Evolutionary conservation across 2,113 vertebrate genomes (phyloP), one percentile per base, ranked within the genome.

Genomic region (Phocoena phocoena): DNA sequence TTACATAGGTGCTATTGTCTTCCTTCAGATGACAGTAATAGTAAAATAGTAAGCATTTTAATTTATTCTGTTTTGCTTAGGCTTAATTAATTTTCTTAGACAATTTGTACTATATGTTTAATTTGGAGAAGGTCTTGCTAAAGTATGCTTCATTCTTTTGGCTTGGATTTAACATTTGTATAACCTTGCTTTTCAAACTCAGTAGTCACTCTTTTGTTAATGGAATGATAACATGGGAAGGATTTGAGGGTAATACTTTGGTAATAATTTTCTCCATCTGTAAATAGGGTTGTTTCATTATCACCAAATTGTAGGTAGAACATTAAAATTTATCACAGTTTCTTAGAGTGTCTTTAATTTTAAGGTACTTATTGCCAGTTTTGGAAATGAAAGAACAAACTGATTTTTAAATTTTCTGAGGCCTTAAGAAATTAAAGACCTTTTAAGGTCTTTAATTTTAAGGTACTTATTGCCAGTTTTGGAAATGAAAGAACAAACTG

Each of bases 361-460:
- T 87, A 88, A 89, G 68, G 5, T 88, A 82, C 18, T 86, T 44
- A 92, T 31, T 67, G 6, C 47, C 65, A 60, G 36, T 77, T 67
- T 91, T 81, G 60, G 71, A 90, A 89, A 63, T 58, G 80, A 94
- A 95, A 70, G 10, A n/a, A 53, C 20, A 63, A 41, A 74, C 50
- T 67, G 23, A 73, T 11, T 67, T 80, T 86, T 77, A 74, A 70
- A 28, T 70, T 91, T 85, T 76, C 65, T 90, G 38, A 86, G 80
- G 25, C 20, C 50, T 73, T 85, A 77, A 88, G 60, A 58, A 88
- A n/a, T n/a, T n/a, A n/a, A n/a, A n/a, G n/a, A n/a, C n/a, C n/a
- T n/a, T n/a, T n/a, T n/a, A n/a, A n/a, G n/a, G 62, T 83, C 65
- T 86, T 83, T 95, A 17, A 76, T 93, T 93, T 93, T 87, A 88